A percentile compares a stretch with the other conserved stretches of the same genome.
These are phyloP conservation scores for Thelaira solivaga DNA, from an alignment of 2,888 invertebrate genomes.

Conservation along the genomic window DNA sequence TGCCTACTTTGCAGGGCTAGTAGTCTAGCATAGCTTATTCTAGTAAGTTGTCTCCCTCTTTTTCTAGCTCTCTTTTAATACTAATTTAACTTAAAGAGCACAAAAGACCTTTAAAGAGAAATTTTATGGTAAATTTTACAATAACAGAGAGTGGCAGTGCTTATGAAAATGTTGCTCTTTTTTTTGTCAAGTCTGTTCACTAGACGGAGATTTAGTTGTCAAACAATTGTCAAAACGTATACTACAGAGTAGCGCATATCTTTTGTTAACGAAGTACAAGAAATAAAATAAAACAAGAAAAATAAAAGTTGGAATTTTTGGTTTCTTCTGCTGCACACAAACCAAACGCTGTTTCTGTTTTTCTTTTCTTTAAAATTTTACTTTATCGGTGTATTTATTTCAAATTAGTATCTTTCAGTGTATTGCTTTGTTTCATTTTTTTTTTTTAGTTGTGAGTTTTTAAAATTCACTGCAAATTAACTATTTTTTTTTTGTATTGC, in stretches of 20 bases:
- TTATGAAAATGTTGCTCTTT: neutral
- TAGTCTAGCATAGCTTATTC: constrained; percentile 17
- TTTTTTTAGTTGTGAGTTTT: constrained; percentile 10
- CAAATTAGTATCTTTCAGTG: neutral
- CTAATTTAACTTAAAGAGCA: neutral
- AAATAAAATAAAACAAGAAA: constrained; percentile 9
- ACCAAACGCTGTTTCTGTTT: constrained; percentile 8
- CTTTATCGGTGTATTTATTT: constrained; percentile 40
- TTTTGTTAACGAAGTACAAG: constrained; percentile 7
- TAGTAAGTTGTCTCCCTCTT: neutral
- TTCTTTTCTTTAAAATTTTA: constrained; percentile 12
- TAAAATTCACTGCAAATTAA: too few relatives aligned
- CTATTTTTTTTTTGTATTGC: too few relatives aligned
- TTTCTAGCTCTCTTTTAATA: neutral
- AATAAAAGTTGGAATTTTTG: constrained; percentile 29
- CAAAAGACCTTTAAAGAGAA: neutral
- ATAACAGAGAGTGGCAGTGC: constrained; percentile 16
- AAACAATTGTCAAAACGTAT: constrained; percentile 65
- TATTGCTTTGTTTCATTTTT: neutral
- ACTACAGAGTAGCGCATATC: constrained; percentile 56
- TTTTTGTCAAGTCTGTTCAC: constrained; percentile 10
- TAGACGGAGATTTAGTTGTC: constrained; percentile 64
- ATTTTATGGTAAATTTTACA: neutral
- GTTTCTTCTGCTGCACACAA: constrained; percentile 25
- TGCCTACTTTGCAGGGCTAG: constrained; percentile 16